Percentiles rank a stretch among this genome's conserved stretches.
Conservation (phyloP, 2,113 vertebrate genomes). For the Myxocyprinus asiaticus region DNA sequence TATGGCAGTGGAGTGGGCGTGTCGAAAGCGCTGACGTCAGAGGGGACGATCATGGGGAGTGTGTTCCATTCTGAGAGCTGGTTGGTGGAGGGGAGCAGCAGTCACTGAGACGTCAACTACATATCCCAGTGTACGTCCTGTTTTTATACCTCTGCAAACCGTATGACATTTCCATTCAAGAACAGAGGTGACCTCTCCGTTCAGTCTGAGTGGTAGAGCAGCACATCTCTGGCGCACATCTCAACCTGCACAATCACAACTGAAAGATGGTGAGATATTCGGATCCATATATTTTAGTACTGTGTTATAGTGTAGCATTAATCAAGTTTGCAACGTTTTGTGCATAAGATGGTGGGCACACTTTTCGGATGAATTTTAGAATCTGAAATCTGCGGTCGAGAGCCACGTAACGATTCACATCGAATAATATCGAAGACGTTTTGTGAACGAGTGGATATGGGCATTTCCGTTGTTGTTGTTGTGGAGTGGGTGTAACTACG, state of each 20-base stretch:
- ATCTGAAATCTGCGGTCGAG: too few relatives aligned
- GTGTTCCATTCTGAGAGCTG: conserved; percentile 2
- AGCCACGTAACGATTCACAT: too few relatives aligned
- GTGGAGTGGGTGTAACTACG: not conserved
- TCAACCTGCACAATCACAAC: not conserved
- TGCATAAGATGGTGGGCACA: not conserved
- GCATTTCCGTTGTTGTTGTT: not conserved
- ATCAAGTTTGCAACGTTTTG: too few relatives aligned
- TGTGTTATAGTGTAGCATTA: not conserved
- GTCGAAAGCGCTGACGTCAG: not conserved
- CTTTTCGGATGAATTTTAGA: not conserved
- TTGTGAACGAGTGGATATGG: too few relatives aligned
- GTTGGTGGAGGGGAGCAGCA: not conserved
- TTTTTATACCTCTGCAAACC: not conserved
- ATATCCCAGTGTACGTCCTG: conserved; percentile 51
- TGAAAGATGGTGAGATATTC: conserved; percentile 65
- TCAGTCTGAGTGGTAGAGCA: conserved; percentile 46
- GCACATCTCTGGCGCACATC: not conserved
- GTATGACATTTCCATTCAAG: conserved; percentile 50
- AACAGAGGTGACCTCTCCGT: conserved; percentile 68
- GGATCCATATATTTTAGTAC: not conserved
- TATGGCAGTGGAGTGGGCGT: conserved; percentile 51
- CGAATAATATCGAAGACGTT: too few relatives aligned
- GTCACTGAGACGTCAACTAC: conserved; percentile 51
- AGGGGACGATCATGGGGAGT: conserved; percentile 57